A percentile compares a stretch with the other conserved stretches of the same genome.
Evolutionary conservation across 2,797 vertebrate genomes (phyloP).

Genomic region (Cossypha caffra): DNA sequence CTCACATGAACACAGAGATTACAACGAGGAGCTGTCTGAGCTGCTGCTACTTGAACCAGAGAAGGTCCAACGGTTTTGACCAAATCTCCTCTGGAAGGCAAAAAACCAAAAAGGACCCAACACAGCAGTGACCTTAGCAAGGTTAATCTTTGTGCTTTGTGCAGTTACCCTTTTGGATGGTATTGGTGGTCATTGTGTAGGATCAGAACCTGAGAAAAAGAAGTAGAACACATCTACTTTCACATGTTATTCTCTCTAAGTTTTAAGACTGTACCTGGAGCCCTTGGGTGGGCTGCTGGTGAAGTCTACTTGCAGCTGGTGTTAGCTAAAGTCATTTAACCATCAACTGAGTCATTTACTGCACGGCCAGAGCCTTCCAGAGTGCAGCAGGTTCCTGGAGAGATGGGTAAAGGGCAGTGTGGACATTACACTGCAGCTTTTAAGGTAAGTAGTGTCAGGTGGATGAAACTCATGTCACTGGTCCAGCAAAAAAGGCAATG

Average conservation of each 20-base stretch:
- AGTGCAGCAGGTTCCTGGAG: neutral
- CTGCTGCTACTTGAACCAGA: neutral
- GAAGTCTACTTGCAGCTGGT: neutral
- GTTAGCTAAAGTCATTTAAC: neutral
- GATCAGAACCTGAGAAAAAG: neutral
- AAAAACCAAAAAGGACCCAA: neutral
- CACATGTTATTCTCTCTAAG: neutral
- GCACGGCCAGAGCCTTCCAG: neutral
- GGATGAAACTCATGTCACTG: neutral
- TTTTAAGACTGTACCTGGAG: neutral
- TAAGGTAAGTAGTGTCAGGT: neutral
- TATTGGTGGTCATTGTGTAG: accelerated
- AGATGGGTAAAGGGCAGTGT: neutral
- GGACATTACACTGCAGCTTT: neutral
- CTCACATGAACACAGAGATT: neutral
- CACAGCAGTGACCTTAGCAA: neutral
- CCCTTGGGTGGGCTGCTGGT: neutral
- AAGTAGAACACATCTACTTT: neutral
- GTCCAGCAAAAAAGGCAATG: neutral
- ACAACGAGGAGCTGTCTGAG: accelerated
- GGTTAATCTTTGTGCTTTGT: neutral
- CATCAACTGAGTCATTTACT: neutral
- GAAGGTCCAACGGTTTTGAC: neutral
- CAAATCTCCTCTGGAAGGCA: neutral
- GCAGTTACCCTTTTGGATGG: neutral